Percentiles rank a stretch among this genome's conserved stretches.
Evolutionary conservation across 2,113 vertebrate genomes (phyloP).

Genomic region (Sphaerodactylus townsendi): DNA sequence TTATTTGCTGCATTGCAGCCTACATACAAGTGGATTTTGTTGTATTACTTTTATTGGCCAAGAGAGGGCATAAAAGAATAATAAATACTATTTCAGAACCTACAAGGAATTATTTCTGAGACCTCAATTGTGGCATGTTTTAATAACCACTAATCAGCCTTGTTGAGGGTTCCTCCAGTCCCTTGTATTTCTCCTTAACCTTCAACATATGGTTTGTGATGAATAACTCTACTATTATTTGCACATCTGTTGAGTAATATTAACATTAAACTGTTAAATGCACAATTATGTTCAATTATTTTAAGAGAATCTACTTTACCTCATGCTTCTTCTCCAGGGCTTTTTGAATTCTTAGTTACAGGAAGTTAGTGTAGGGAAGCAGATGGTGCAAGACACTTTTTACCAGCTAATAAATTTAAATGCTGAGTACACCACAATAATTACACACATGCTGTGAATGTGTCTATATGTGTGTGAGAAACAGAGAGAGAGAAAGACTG

Average conservation of each 20-base stretch:
- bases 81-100: neutral
- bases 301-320: conserved; percentile 75
- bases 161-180: conserved; percentile 25
- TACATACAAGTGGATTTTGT: neutral
- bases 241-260: conserved; percentile 78
- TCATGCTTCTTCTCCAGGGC: conserved; percentile 74
- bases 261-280: conserved; percentile 75
- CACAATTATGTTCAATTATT: conserved; percentile 81
- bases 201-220: conserved; percentile 64
- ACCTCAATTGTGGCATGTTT: conserved; percentile 1
- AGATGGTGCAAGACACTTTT: conserved; percentile 72
- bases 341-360: conserved; percentile 74
- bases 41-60: conserved; percentile 6
- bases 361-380: conserved; percentile 68
- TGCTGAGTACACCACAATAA: conserved; percentile 54
- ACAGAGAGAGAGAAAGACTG: no score
- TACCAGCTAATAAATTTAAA: conserved; percentile 72
- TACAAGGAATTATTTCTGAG: neutral
- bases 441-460: conserved; percentile 29
- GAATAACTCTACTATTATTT: conserved; percentile 76
- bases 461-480: no score
- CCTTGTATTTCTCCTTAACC: conserved; percentile 21
- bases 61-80: conserved; percentile 28
- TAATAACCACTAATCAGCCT: conserved; percentile 23
- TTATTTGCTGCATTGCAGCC: neutral